These are phyloP conservation scores for Trinectes maculatus DNA, from an alignment of 2,113 vertebrate genomes.

Conservation along the genomic window DNA sequence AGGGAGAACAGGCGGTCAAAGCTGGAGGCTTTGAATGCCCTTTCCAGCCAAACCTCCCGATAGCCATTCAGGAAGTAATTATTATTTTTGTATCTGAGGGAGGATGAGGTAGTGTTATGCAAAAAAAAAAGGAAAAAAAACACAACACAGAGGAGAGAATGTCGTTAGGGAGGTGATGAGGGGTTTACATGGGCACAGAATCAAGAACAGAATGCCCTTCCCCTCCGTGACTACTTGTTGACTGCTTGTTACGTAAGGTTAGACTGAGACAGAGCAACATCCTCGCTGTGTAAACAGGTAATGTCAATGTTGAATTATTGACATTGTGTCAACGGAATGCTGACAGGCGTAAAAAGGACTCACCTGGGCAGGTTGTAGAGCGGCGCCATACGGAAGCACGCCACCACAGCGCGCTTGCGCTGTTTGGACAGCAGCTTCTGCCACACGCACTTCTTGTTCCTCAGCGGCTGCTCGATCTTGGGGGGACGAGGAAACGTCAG, in stretches of 20 bases:
- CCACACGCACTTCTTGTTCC: constrained; percentile 93
- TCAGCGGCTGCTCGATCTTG: constrained; percentile 95
- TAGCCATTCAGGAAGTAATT: constrained; percentile 99
- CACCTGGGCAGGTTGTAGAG: constrained; percentile 98
- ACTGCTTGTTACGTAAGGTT: constrained; percentile 54
- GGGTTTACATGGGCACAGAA: constrained; percentile 66
- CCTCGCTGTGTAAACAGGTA: constrained; percentile 5
- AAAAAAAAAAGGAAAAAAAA: constrained; percentile 66
- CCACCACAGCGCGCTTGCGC: constrained; percentile 96
- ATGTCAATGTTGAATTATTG: constrained; percentile 45
- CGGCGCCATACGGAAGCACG: constrained; percentile 98
- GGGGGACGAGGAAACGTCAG: background rate
- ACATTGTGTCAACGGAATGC: too few species aligned
- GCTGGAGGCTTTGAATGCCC: constrained; percentile 98
- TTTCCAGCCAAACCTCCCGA: constrained; percentile 99
- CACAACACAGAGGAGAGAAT: constrained; percentile 84
- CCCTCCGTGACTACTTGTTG: constrained; percentile 18
- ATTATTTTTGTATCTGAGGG: constrained; percentile 99
- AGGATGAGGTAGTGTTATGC: constrained; percentile 90
- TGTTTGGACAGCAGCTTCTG: constrained; percentile 98
- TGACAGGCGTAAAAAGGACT: constrained; percentile 20
- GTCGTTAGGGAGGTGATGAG: constrained; percentile 75
- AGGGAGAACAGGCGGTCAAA: constrained; percentile 99
- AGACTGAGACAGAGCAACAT: constrained; percentile 39
- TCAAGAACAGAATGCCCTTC: constrained; percentile 43